Percentiles rank a stretch among this genome's conserved stretches.
These are phyloP conservation scores for Plotosus lineatus DNA, from an alignment of 2,113 vertebrate genomes.

Conservation along the genomic window DNA sequence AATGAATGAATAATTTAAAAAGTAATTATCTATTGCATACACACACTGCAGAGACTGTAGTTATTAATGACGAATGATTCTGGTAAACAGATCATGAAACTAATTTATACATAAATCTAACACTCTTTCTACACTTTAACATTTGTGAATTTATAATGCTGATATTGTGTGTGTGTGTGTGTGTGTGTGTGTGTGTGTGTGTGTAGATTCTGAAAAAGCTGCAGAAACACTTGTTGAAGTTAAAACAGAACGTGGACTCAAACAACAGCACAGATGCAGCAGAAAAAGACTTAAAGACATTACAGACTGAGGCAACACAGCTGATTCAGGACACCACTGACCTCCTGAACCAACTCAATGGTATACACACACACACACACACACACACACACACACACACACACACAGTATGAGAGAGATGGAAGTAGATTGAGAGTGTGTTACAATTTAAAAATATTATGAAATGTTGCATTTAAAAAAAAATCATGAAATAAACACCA, in stretches of 20 bases:
- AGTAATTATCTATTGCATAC: no score
- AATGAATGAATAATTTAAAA: no score
- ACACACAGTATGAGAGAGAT: no score
- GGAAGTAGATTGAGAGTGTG: no score
- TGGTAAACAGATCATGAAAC: background rate
- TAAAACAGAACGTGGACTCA: constrained; percentile 63
- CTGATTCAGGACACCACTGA: constrained; percentile 75
- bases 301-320: constrained; percentile 69
- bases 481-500: background rate
- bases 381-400: constrained; percentile 15
- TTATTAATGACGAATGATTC: background rate
- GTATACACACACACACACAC: constrained; percentile 59
- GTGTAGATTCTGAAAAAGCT: constrained; percentile 75
- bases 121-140: background rate
- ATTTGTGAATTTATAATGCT: background rate
- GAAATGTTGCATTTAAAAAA: background rate
- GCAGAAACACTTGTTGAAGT: constrained; percentile 65
- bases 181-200: constrained; percentile 37
- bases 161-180: background rate
- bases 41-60: background rate
- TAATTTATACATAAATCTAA: background rate
- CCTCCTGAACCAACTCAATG: constrained; percentile 76
- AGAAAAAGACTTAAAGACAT: constrained; percentile 66
- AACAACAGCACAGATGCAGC: constrained; percentile 27
- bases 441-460: background rate